Evolutionary conservation across 2,888 invertebrate species (phyloP).

Genomic region (Geophilus truncorum): DNA sequence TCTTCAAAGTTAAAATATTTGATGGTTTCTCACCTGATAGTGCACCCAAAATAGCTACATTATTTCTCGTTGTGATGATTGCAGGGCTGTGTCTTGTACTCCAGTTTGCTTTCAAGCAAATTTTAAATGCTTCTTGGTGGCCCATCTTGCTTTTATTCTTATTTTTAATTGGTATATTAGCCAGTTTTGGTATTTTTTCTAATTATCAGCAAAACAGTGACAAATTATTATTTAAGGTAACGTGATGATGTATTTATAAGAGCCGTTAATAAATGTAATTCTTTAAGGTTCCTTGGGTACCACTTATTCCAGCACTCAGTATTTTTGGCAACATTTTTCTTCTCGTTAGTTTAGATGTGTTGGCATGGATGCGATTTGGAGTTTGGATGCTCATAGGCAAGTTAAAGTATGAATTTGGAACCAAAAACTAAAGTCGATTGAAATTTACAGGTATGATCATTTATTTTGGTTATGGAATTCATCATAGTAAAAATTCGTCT

Average conservation of each 20-base stretch:
- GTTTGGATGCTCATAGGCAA: slow-evolving; percentile 80
- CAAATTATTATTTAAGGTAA: slow-evolving; percentile 40
- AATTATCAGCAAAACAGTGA: slow-evolving; percentile 47
- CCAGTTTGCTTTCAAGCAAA: slow-evolving; percentile 55
- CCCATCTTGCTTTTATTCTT: slow-evolving; percentile 54
- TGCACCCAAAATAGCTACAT: slow-evolving; percentile 65
- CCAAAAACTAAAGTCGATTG: too few species aligned
- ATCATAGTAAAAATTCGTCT: slow-evolving; percentile 36
- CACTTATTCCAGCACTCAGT: slow-evolving; percentile 69
- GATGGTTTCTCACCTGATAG: background rate
- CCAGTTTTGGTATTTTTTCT: slow-evolving; percentile 45
- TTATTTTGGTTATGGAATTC: slow-evolving; percentile 39
- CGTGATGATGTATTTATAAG: background rate
- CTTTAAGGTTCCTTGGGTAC: slow-evolving; percentile 69
- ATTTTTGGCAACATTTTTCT: slow-evolving; percentile 75
- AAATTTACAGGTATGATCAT: slow-evolving; percentile 40
- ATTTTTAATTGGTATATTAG: slow-evolving; percentile 42
- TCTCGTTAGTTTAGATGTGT: slow-evolving; percentile 71
- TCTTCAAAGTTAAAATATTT: background rate
- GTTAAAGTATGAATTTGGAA: slow-evolving; percentile 40
- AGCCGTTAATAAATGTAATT: background rate
- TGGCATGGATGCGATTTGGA: slow-evolving; percentile 81
- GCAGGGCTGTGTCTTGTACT: slow-evolving; percentile 62
- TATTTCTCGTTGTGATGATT: slow-evolving; percentile 62
- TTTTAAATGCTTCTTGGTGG: slow-evolving; percentile 61